Base-by-base conservation (phyloP, 2,797 vertebrate genomes). In the Myotis pilosus region DNA sequence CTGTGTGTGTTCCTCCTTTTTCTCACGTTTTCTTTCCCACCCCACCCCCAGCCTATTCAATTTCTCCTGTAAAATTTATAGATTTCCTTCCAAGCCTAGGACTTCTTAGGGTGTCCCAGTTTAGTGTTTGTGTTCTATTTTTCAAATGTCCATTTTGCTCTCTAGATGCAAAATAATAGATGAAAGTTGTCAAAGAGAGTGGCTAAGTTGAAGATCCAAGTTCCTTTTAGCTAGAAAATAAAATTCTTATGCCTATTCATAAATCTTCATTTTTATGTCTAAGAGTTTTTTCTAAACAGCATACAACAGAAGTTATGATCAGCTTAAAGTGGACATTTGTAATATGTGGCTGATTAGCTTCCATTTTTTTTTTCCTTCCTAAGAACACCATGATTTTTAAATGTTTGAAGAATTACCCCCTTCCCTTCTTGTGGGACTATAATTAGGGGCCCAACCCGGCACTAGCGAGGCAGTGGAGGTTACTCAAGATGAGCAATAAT, bases 201-300 rank as follows among this genome's bases (percentile, higher is more conserved):
- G 82, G 57, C 75, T 89, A 74, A 92, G n/a, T 30, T 76, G 25
- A 91, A 75, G 3, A 69, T 28, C 49, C 44, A 64, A 57, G n/a
- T 75, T 92, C 28, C 7, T 80, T 82, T 86, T 36, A 84, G 8
- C 74, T 17, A 75, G 47, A 94, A 94, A 83, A 75, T 22, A 23
- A 91, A 83, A 74, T 55, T 64, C 55, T 88, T 7, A 78, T 55
- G 72, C 4, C 23, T 4, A 10, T 90, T 80, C 11, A 82, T 41
- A 62, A 95, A 92, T 20, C 4, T 89, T 94, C 71, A 6, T 57
- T 89, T 95, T 71, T 36, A 6, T 64, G 93, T 90, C 87, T 64
- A 69, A 66, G 20, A 88, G 17, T 60, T 36, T 76, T 62, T 84
- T 75, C 36, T 30, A 93, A 64, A 90, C 69, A 85, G 36, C 84